Conservation (phyloP, 1,140 invertebrate genomes). For the Vanessa tameamea region DNA sequence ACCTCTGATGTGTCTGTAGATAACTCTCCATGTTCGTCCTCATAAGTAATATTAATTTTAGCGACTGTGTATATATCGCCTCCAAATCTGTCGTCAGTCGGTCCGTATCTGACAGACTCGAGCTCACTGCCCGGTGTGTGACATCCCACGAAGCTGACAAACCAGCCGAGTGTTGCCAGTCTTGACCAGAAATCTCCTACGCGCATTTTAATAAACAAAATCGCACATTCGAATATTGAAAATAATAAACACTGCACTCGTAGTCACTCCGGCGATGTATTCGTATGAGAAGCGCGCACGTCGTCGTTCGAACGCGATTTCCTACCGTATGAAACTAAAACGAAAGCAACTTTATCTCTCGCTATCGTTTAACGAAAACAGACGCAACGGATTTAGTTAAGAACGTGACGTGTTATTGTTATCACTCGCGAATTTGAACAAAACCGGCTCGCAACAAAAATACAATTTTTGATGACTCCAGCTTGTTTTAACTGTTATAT, state of each 20-base stretch:
- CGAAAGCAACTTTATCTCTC: conserved; percentile 45
- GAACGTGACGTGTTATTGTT: conserved; percentile 53
- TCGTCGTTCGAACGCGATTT: conserved; percentile 39
- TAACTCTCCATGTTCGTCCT: conserved; percentile 64
- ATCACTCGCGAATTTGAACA: conserved; percentile 43
- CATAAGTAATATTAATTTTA: conserved; percentile 71
- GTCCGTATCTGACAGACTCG: conserved; percentile 61
- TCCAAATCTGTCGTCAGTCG: conserved; percentile 57
- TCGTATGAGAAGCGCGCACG: conserved; percentile 41
- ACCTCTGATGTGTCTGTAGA: conserved; percentile 73
- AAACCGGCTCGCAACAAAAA: conserved; percentile 37
- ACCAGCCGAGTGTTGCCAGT: conserved; percentile 60
- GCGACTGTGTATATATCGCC: conserved; percentile 66
- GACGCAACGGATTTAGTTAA: conserved; percentile 51
- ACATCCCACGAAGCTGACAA: conserved; percentile 60
- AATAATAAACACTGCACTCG: conserved; percentile 45
- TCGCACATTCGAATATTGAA: conserved; percentile 50
- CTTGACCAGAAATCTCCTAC: conserved; percentile 61
- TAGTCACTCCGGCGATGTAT: conserved; percentile 31
- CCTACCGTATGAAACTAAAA: conserved; percentile 46
- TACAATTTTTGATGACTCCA: conserved; percentile 35
- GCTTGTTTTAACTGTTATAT: conserved; percentile 10
- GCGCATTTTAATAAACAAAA: conserved; percentile 57
- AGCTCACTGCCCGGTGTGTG: conserved; percentile 64
- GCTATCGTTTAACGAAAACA: conserved; percentile 59